Percentiles rank a stretch among this genome's conserved stretches.
phyloP scores from a whole-genome alignment of 2,797 vertebrate species.

The Phoxinus dragarum region DNA sequence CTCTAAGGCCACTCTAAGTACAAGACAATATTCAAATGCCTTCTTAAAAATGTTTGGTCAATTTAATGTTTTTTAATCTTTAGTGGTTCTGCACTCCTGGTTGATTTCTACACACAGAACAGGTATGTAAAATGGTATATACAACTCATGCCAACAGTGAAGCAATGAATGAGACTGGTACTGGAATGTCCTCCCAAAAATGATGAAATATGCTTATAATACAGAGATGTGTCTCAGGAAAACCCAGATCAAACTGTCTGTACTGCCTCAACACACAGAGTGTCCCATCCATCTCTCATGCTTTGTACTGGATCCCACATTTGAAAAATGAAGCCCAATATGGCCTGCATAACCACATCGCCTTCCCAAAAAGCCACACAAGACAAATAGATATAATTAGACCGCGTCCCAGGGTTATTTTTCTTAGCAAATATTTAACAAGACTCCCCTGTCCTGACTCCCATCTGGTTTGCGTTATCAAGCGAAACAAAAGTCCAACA shows the following conservation, averaged over 20 bases:
- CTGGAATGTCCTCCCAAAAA: constrained; percentile 28
- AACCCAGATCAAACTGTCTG: constrained; percentile 36
- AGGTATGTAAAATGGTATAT: not conserved
- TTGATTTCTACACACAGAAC: not conserved
- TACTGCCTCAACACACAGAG: constrained; percentile 17
- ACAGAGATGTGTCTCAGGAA: constrained; percentile 24
- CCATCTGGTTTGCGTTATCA: constrained; percentile 86
- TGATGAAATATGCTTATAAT: constrained; percentile 33
- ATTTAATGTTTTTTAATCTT: not conserved
- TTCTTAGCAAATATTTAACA: constrained; percentile 88
- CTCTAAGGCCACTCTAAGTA: not conserved
- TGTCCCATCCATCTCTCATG: constrained; percentile 61
- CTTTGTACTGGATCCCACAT: constrained; percentile 75
- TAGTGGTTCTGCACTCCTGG: not conserved
- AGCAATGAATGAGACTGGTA: constrained; percentile 13
- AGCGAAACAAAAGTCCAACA: constrained; percentile 76
- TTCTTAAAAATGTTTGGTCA: not conserved
- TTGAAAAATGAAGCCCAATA: constrained; percentile 79
- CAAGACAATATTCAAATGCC: not conserved
- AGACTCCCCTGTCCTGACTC: constrained; percentile 74
- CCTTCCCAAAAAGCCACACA: constrained; percentile 77
- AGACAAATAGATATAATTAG: constrained; percentile 82
- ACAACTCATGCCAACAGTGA: not conserved
- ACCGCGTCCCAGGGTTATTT: constrained; percentile 84
- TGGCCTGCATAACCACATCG: constrained; percentile 74